Evolutionary conservation across 2,888 invertebrate species (phyloP).

Genomic region (Icerya purchasi): DNA sequence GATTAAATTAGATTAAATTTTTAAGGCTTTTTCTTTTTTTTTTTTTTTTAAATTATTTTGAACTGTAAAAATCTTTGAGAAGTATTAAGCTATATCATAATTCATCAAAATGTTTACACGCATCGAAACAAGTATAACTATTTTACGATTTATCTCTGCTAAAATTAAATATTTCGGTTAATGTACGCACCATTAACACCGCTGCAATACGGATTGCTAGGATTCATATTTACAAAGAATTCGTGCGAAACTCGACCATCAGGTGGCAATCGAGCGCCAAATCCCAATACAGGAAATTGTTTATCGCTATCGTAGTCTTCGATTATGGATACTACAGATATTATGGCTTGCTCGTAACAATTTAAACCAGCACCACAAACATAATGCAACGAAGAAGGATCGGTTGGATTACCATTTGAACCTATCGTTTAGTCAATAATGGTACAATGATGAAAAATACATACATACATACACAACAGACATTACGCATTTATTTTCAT

Average conservation of each 20-base stretch:
- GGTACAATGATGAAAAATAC: no score
- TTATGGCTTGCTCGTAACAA: constrained; percentile 24
- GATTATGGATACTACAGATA: constrained; percentile 26
- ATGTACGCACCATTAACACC: constrained; percentile 24
- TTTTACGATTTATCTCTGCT: neutral
- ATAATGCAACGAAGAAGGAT: constrained; percentile 27
- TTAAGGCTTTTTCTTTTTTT: no score
- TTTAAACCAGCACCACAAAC: constrained; percentile 20
- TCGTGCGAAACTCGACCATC: constrained; percentile 24
- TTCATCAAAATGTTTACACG: neutral
- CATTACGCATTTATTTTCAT: no score
- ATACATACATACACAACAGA: no score
- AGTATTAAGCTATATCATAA: neutral
- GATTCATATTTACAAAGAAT: constrained; percentile 29
- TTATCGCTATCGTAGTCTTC: constrained; percentile 30
- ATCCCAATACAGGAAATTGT: constrained; percentile 27
- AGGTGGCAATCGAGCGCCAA: constrained; percentile 26
- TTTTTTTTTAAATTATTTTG: no score
- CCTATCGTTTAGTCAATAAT: no score
- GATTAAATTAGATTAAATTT: no score
- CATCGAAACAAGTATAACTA: neutral
- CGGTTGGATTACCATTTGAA: constrained; percentile 26
- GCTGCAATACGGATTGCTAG: constrained; percentile 29
- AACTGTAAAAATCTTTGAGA: no score
- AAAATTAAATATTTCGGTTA: neutral